phyloP scores from a whole-genome alignment of 2,888 invertebrate species.

The Dysmachus trigonus region DNA sequence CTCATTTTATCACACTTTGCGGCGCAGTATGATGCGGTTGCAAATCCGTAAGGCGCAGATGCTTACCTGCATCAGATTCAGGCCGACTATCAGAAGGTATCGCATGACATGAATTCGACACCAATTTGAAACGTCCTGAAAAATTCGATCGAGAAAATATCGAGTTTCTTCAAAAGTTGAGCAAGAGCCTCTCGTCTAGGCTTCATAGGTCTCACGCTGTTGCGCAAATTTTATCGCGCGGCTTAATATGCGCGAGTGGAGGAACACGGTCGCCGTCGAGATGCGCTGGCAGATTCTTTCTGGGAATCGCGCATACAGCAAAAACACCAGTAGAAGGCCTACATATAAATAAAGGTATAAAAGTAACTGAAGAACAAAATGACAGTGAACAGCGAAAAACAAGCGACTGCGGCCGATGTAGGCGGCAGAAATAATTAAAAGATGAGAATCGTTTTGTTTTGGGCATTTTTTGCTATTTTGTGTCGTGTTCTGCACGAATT shows the following conservation, averaged over 20 bases:
- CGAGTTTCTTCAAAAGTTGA: slow-evolving; percentile 21
- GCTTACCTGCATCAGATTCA: neutral
- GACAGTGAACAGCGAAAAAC: neutral
- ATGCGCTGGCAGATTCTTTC: neutral
- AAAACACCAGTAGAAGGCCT: neutral
- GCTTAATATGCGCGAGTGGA: neutral
- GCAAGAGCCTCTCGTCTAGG: neutral
- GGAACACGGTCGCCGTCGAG: neutral
- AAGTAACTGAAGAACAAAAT: neutral
- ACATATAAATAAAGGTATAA: neutral
- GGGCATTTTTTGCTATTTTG: neutral
- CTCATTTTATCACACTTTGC: neutral
- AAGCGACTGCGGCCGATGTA: neutral
- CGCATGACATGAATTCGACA: neutral
- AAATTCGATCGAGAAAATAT: slow-evolving; percentile 12
- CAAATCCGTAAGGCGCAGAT: neutral
- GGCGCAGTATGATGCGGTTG: neutral
- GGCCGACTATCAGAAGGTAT: neutral
- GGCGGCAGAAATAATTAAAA: slow-evolving; percentile 24
- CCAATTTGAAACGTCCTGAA: slow-evolving; percentile 5
- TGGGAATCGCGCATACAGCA: neutral
- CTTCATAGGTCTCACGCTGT: neutral
- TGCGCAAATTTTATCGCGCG: slow-evolving; percentile 23
- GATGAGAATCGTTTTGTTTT: slow-evolving; percentile 9
- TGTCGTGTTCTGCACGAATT: slow-evolving; percentile 17